Conservation (phyloP, 2,888 invertebrate species). For the Lasioglossum morio region DNA sequence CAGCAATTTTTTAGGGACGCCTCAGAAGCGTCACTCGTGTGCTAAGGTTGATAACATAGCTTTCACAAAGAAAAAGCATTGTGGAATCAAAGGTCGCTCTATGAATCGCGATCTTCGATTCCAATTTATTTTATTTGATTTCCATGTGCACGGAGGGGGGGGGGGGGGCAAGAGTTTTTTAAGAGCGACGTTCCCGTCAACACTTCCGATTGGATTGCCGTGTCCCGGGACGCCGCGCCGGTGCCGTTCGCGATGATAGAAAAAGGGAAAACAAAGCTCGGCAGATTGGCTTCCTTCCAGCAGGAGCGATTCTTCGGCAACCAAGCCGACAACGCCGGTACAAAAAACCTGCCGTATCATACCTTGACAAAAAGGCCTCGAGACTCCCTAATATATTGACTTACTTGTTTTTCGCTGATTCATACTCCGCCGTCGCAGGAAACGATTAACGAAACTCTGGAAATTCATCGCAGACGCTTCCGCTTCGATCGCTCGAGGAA, state of each 20-base stretch:
- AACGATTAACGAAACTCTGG: conserved; percentile 30
- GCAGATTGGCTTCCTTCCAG: conserved; percentile 67
- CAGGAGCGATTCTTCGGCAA: conserved; percentile 34
- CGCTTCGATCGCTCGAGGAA: not conserved
- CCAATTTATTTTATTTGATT: conserved; percentile 11
- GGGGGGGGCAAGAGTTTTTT: conserved; percentile 4
- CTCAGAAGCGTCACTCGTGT: no score
- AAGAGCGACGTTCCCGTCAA: conserved; percentile 25
- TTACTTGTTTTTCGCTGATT: conserved; percentile 45
- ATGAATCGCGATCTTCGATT: conserved; percentile 4
- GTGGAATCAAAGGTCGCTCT: not conserved
- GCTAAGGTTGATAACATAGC: no score
- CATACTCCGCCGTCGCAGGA: not conserved
- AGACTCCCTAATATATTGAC: conserved; percentile 52
- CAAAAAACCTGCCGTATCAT: conserved; percentile 47
- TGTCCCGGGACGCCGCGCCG: conserved; percentile 15
- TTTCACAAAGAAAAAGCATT: no score
- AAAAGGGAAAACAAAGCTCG: conserved; percentile 41
- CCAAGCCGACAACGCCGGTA: not conserved
- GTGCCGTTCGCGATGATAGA: conserved; percentile 25
- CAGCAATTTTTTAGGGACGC: no score
- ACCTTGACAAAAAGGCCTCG: conserved; percentile 44
- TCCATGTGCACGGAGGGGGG: not conserved
- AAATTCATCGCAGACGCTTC: conserved; percentile 20
- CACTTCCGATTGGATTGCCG: conserved; percentile 55